Evolutionary conservation across 2,888 invertebrate genomes (phyloP), one percentile per base, ranked within the genome.

Genomic region (Dynastes grantii): DNA sequence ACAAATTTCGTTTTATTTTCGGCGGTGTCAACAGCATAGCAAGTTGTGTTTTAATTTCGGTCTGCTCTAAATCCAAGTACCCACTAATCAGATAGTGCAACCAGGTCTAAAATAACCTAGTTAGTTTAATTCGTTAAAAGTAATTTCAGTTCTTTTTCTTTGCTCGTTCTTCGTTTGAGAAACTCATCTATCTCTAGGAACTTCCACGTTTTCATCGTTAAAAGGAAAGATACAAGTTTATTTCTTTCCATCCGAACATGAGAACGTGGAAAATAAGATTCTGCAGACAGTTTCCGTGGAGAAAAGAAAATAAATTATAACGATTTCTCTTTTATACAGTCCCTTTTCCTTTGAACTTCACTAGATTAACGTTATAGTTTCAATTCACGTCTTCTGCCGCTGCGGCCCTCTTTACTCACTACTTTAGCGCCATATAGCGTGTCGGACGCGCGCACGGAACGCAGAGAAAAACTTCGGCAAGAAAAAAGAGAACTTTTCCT

Each of bases 221-320:
- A 63, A 29, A 13, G 63, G 16, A 63, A 32, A 8, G 32, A 29
- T 32, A 13, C 32, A 29, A 29, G 29, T 63, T 63, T 32, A 63
- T 63, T 63, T 32, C 45, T 8, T 45, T 45, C 45, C 45, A 45
- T 45, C 45, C 45, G 45, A 45, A 45, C 45, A 45, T 65, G 16
- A 16, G 32, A 32, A n/a, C 3, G 16, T 37, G 40, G 16, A 16
- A 65, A 65, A 65, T 65, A 65, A 65, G 13, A 65, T 16, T 45
- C 45, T 3, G 55, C 55, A 16, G 37, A 16, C 16, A 40, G 16
- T 16, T 37, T 32, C 16, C 29, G 40, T 40, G 3, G 40, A 65
- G 65, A 65, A 65, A 40, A 22, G 65, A 65, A 65, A 65, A 65
- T 65, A 65, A 65, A 65, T 65, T 65, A 65, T 65, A 65, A 40